Conservation (phyloP, 2,888 invertebrate genomes). For the Ditula angustiorana region DNA sequence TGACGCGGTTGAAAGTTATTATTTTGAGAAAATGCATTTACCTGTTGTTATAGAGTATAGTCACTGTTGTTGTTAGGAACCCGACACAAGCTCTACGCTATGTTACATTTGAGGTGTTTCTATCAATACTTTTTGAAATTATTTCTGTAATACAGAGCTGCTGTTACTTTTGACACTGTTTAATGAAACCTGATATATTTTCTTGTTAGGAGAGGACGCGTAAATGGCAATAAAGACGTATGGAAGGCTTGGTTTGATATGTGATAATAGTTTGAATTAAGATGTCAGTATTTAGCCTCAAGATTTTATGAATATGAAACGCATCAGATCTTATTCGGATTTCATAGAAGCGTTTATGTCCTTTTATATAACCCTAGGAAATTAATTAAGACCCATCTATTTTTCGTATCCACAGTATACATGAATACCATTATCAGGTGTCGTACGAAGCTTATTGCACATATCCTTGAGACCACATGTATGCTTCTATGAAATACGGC, state of each 20-base stretch:
- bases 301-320: conserved; percentile 51
- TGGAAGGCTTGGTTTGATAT: conserved; percentile 66
- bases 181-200: conserved; percentile 31
- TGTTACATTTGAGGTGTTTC: conserved; percentile 30
- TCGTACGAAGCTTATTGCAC: conserved; percentile 52
- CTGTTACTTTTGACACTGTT: conserved; percentile 42
- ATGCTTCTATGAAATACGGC: conserved; percentile 76
- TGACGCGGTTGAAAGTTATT: conserved; percentile 60
- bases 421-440: conserved; percentile 10
- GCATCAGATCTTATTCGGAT: conserved; percentile 60
- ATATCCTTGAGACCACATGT: conserved; percentile 69
- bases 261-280: conserved; percentile 79
- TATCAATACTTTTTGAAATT: conserved; percentile 36
- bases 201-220: conserved; percentile 45
- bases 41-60: conserved; percentile 67
- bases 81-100: conserved; percentile 17
- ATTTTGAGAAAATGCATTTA: conserved; percentile 80
- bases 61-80: conserved; percentile 56
- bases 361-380: conserved; percentile 31
- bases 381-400: conserved; percentile 28
- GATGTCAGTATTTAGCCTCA: conserved; percentile 56
- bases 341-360: conserved; percentile 79
- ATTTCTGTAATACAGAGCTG: conserved; percentile 38
- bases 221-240: conserved; percentile 51
- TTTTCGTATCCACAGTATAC: conserved; percentile 37